phyloP scores from a whole-genome alignment of 2,888 invertebrate species.

The Endotricha flammealis region DNA sequence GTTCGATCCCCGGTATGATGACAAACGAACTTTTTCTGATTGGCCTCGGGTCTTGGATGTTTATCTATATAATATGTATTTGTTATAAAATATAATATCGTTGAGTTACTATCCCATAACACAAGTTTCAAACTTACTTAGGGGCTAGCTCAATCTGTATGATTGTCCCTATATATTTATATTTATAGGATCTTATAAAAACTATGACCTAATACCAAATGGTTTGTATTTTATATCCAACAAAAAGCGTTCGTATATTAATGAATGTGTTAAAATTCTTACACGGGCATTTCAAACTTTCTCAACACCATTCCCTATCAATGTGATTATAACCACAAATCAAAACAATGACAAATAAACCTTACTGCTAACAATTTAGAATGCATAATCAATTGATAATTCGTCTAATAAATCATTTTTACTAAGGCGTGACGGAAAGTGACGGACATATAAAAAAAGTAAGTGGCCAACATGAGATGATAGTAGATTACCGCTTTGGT shows the following conservation, averaged over 20 bases:
- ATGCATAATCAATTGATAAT: slow-evolving; percentile 35
- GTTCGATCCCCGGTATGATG: too few relatives aligned
- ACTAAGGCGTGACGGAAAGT: slow-evolving; percentile 48
- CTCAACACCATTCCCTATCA: slow-evolving; percentile 30
- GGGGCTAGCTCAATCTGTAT: too few relatives aligned
- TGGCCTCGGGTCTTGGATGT: too few relatives aligned
- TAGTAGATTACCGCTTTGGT: slow-evolving; percentile 47
- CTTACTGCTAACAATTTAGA: slow-evolving; percentile 30
- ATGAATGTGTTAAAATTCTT: background rate
- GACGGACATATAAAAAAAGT: slow-evolving; percentile 51
- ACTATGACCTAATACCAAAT: too few relatives aligned
- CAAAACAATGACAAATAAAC: slow-evolving; percentile 29
- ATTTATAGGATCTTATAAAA: too few relatives aligned
- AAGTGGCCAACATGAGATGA: slow-evolving; percentile 48
- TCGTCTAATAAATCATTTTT: slow-evolving; percentile 55
- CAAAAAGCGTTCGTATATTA: background rate
- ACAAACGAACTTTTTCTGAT: too few relatives aligned
- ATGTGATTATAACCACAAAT: slow-evolving; percentile 33
- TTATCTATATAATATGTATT: too few relatives aligned
- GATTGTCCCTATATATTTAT: too few relatives aligned
- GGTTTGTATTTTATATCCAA: background rate
- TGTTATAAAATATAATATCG: too few relatives aligned
- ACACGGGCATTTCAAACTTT: slow-evolving; percentile 31
- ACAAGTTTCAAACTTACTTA: too few relatives aligned
- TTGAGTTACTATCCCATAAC: too few relatives aligned